Evolutionary conservation across 2,797 vertebrate genomes (phyloP), one percentile per base, ranked within the genome.

Genomic region (Xyrichtys novacula): DNA sequence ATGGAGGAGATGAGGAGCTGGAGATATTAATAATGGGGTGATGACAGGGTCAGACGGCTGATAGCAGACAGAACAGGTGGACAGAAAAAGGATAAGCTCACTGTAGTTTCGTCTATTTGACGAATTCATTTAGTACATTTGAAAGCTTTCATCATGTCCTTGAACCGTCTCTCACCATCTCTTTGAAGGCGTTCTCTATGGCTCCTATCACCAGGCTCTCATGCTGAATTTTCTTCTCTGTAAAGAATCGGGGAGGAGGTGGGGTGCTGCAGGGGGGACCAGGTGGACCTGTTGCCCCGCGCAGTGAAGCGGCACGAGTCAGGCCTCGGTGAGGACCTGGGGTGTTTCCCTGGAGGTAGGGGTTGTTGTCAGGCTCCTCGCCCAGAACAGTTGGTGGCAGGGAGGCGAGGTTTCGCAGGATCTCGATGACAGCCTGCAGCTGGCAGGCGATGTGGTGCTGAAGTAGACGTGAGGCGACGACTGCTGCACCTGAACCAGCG

Each of bases 151-250:
- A 16, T 38, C 12, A 0, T 12, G 61, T 55, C 34, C 23, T 34
- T 48, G 28, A 36, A 3, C 9, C 2, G 14, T 10, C 11, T 38
- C 96, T 80, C 93, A 99, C 97, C 97, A 99, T 99, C 74, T 97
- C 96, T 87, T 94, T 97, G 91, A 98, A 99, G 2, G 97, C 97
- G 32, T 96, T 97, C 92, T 99, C 97, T 29, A 99, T 94, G 16
- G 97, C 97, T 43, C 97, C 97, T 6, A 96, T 90, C 76, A 99
- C 94, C 81, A 99, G 94, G 90, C 96, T 96, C 90, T 98, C 96
- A 0, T 98, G 97, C 11, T 95, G 93, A 63, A 99, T 94, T 92
- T 97, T 98, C 92, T 98, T 99, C 91, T 98, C 97, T 0, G 93
- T 96, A 71, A 97, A 98, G 93, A 98, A 96, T 57, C 96, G 96